phyloP scores from a whole-genome alignment of 2,888 invertebrate genomes.

The Melipona bicolor region DNA sequence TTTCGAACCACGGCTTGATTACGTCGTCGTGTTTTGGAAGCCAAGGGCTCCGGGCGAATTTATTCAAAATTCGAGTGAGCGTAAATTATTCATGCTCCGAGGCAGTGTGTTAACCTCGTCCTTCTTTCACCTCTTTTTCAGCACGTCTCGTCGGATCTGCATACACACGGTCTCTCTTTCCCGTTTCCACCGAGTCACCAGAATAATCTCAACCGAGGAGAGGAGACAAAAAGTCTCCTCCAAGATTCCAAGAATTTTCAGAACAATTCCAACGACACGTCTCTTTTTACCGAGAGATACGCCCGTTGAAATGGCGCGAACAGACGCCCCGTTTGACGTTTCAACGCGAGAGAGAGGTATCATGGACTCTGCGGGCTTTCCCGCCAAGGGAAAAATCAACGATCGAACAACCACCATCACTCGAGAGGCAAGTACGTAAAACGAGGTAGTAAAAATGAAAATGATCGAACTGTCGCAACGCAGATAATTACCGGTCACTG shows the following conservation, averaged over 20 bases:
- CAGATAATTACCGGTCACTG: slow-evolving; percentile 32
- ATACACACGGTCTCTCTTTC: neutral
- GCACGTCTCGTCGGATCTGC: neutral
- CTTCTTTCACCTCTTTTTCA: slow-evolving; percentile 26
- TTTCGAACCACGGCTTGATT: slow-evolving; percentile 63
- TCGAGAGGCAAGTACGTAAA: neutral
- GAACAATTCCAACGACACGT: neutral
- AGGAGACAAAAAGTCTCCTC: neutral
- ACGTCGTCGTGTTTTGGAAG: slow-evolving; percentile 43
- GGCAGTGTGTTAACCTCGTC: slow-evolving; percentile 64
- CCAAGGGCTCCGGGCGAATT: slow-evolving; percentile 65
- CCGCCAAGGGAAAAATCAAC: neutral
- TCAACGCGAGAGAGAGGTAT: neutral
- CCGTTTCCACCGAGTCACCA: neutral
- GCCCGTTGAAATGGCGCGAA: neutral
- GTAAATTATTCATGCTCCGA: slow-evolving; percentile 76
- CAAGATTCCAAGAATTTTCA: neutral
- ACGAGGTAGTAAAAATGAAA: neutral
- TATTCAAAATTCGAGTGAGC: slow-evolving; percentile 73
- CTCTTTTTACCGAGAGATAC: neutral
- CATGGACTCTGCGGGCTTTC: neutral
- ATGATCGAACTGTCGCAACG: slow-evolving; percentile 11
- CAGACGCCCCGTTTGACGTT: neutral
- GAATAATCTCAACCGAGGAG: neutral
- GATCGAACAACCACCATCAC: neutral